These are phyloP conservation scores for Aelia acuminata DNA, from an alignment of 2,888 invertebrate genomes.

Conservation along the genomic window DNA sequence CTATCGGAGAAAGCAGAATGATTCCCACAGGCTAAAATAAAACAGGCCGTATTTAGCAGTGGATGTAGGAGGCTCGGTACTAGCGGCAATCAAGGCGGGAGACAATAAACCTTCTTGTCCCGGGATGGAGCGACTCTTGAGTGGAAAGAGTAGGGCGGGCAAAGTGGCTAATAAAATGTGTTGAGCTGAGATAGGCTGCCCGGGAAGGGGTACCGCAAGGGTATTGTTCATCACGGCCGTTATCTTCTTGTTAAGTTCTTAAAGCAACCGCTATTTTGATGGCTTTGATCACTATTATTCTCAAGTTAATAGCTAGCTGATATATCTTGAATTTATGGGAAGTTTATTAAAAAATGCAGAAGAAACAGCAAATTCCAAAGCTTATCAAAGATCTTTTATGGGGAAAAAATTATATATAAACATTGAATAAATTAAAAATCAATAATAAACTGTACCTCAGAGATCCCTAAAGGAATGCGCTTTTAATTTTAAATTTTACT, in stretches of 20 bases:
- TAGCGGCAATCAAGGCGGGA: background rate
- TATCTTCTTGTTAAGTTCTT: background rate
- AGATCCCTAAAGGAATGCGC: too few relatives aligned
- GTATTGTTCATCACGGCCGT: background rate
- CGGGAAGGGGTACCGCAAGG: background rate
- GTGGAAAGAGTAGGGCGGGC: conserved; percentile 1
- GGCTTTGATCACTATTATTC: too few relatives aligned
- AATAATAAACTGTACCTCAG: too few relatives aligned
- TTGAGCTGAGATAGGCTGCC: background rate
- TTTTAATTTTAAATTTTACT: too few relatives aligned
- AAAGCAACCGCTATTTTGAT: background rate
- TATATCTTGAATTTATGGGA: too few relatives aligned
- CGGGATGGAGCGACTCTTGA: background rate
- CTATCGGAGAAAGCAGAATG: conserved; percentile 12
- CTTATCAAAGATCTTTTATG: too few relatives aligned
- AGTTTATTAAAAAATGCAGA: background rate
- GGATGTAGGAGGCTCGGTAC: background rate
- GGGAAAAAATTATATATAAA: too few relatives aligned
- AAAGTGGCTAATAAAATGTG: background rate
- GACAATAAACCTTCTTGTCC: conserved; percentile 24
- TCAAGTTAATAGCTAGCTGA: too few relatives aligned
- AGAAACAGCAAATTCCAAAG: too few relatives aligned
- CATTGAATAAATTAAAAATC: too few relatives aligned
- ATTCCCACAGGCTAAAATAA: background rate
- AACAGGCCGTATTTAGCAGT: background rate